Base-by-base conservation (phyloP, 2,888 invertebrate genomes). In the Chaetoderma sp. region DNA sequence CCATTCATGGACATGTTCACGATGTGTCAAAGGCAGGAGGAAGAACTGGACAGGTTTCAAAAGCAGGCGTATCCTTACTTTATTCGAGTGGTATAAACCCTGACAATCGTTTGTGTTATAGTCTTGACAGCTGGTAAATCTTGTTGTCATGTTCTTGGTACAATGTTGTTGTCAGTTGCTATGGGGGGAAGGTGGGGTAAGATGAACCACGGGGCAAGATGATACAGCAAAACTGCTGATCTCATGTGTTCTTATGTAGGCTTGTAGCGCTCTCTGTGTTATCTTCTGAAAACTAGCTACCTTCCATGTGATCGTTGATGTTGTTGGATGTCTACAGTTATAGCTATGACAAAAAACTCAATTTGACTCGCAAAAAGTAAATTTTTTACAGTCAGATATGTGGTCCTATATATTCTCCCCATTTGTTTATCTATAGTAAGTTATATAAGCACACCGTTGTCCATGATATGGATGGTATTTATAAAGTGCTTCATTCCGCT, bases 121-220 rank as follows among this genome's bases (percentile, higher is more conserved):
- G n/a, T n/a, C n/a, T n/a, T n/a, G n/a, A n/a, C n/a, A n/a, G n/a
- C n/a, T n/a, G n/a, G n/a, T n/a, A n/a, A n/a, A n/a, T n/a, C n/a
- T n/a, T n/a, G n/a, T n/a, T n/a, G n/a, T n/a, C n/a, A n/a, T n/a
- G n/a, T n/a, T n/a, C n/a, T n/a, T n/a, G n/a, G n/a, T n/a, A n/a
- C n/a, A n/a, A n/a, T n/a, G n/a, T n/a, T n/a, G n/a, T n/a, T n/a
- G 39, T 36, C 10, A 10, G 39, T 36, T 36, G 39, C 13, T 10
- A 10, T 36, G 39, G 13, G 47, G 47, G 47, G 47, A 45, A 45
- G 47, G 47, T 45, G 47, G 47, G 47, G 47, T 45, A 45, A n/a
- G 47, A 45, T 45, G 47, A 45, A 45, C 47, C 47, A 45, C 47
- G 47, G 47, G 47, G 47, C 47, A 45, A 45, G 47, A 45, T 45